phyloP scores from a whole-genome alignment of 2,113 vertebrate genomes.

The Formicarius rufipectus region DNA sequence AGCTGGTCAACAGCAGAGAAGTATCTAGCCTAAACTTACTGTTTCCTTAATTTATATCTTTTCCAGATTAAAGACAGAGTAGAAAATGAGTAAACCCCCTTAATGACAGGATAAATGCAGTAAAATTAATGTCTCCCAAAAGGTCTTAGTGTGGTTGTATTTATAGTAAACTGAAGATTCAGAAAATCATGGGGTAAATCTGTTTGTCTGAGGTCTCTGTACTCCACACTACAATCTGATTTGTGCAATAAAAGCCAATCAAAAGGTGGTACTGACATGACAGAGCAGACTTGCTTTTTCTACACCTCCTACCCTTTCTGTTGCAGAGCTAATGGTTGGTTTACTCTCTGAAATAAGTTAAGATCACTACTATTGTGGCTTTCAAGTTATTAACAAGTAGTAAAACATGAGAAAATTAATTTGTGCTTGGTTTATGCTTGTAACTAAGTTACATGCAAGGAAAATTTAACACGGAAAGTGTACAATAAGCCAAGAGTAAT shows the following conservation, averaged over 20 bases:
- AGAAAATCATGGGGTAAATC: background rate
- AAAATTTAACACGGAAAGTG: background rate
- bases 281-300: background rate
- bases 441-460: background rate
- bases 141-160: background rate
- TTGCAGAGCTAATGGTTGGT: background rate
- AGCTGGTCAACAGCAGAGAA: background rate
- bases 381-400: slow-evolving; percentile 30
- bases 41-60: background rate
- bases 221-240: background rate
- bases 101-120: background rate
- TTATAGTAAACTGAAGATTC: background rate
- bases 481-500: slow-evolving; percentile 39
- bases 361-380: background rate
- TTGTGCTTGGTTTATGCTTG: slow-evolving; percentile 48
- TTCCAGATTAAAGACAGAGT: background rate
- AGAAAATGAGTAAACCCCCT: background rate
- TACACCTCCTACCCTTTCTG: background rate
- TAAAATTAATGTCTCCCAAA: background rate
- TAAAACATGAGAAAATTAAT: slow-evolving; percentile 23
- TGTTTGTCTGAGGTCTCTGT: background rate
- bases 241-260: background rate
- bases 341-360: slow-evolving; percentile 13
- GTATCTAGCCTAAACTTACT: background rate
- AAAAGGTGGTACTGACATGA: background rate